Conservation (phyloP, 2,113 vertebrate genomes). For the Rhea americana region DNA sequence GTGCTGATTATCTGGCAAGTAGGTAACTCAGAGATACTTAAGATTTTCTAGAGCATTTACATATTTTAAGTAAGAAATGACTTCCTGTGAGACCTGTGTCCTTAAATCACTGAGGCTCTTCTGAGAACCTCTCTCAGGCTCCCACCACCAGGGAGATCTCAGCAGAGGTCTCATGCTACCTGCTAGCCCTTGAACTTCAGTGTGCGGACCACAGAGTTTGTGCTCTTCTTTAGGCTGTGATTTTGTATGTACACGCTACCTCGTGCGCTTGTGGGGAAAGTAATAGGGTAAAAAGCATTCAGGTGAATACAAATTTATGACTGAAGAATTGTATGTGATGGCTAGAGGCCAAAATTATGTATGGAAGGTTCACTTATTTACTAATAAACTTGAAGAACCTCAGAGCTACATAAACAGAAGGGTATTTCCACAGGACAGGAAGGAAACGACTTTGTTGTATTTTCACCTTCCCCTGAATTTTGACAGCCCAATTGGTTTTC, state of each 20-base stretch:
- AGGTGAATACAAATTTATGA: not conserved
- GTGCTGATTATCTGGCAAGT: not conserved
- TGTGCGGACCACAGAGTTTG: not conserved
- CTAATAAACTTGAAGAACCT: slow-evolving; percentile 11
- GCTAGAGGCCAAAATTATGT: not conserved
- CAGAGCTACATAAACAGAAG: not conserved
- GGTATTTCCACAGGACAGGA: slow-evolving; percentile 27
- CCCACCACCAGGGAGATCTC: not conserved
- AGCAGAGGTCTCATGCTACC: not conserved
- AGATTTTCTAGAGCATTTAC: not conserved
- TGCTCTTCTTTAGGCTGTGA: not conserved
- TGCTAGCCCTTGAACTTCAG: not conserved
- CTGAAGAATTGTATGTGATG: not conserved
- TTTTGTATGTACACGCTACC: not conserved
- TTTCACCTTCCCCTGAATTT: slow-evolving; percentile 28
- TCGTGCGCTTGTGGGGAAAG: not conserved
- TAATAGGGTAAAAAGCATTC: not conserved
- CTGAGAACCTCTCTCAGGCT: not conserved
- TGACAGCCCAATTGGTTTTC: not conserved
- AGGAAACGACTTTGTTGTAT: not conserved
- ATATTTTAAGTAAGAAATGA: not conserved
- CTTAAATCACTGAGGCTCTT: not conserved
- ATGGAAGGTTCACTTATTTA: not conserved
- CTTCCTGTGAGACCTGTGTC: not conserved
- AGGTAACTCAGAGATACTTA: not conserved